Evolutionary conservation across 92 coral and sea anemone species (phyloP), one percentile per base, ranked within the genome.

Genomic region (Paramuricea clavata): DNA sequence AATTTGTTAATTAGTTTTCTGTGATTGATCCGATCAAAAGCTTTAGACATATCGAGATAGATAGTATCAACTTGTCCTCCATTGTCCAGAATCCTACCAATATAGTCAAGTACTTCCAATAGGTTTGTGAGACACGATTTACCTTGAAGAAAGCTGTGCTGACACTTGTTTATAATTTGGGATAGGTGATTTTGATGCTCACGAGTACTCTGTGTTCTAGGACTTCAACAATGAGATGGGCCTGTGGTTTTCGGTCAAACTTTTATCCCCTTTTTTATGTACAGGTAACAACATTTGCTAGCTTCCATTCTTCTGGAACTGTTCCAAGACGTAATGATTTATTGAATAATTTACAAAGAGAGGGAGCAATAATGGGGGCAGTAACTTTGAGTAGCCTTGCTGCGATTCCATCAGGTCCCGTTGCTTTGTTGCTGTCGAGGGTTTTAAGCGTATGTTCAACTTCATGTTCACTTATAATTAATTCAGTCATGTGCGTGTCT

Each of bases 361-460:
- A n/a, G n/a, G n/a, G n/a, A n/a, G 78, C 44, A 27, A 41, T 72
- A 42, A 72, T 36, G 10, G 78, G 17, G 32, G 78, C 78, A 72
- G 78, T 7, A 3, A 17, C 17, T 39, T 72, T 72, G 26, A 72
- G 44, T 39, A 72, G 31, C 8, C 49, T 36, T 19, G 78, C 78
- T 17, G 78, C 6, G 49, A 72, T 72, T 36, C 33, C 26, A 28
- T 72, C 78, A 36, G 49, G 49, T 1, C 56, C 78, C 2, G 54
- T 6, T 0, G 78, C 78, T 72, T 72, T 72, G 28, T 72, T 17
- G 22, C 17, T 50, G 22, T 50, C 59, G 22, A 50, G 59, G 22
- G 59, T 2, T 12, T 19, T 12, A 12, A 16, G 22, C 22, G 59
- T 12, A 12, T 12, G 19, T 54, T 54, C 62, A 4, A 54, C 62